Evolutionary conservation across 2,888 invertebrate genomes (phyloP), one percentile per base, ranked within the genome.

Genomic region (Ophion costatus): DNA sequence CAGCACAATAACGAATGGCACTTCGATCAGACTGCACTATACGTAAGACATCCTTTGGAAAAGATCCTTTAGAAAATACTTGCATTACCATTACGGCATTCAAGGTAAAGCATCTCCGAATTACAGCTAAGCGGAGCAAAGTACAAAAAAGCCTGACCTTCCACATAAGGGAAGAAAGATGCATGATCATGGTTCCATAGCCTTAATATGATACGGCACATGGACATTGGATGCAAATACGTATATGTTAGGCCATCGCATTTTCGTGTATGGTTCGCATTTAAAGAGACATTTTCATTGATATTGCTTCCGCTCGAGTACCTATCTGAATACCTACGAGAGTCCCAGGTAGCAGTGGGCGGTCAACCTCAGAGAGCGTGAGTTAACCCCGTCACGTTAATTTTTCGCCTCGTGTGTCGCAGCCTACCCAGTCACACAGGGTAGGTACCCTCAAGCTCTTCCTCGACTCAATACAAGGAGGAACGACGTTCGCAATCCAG

Each of bases 291-390:
- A 80, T 75, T 56, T 42, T 45, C 75, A 70, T 80, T 70, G 59
- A 76, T 71, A 56, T 57, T 70, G 64, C 70, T 70, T 84, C 64
- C 83, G 80, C 76, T 76, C 67, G 77, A 80, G 80, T 84, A 76
- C 80, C 80, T 80, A 73, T 77, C 71, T 75, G 73, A 84, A 84
- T 84, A 73, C 76, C 71, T 77, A 84, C 61, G 77, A 80, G 80
- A 77, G 77, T 77, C 71, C 61, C 73, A 76, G 61, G 29, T 66
- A 77, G 80, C 73, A 84, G 75, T 73, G 80, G 77, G 67, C 70
- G 63, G 76, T 66, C 51, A 66, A 76, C 29, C 66, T 42, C 56
- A 33, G 29, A 51, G 20, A 76, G 70, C 80, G 76, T 69, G 79
- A 77, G 61, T 56, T 70, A 83, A 73, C 63, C 42, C 61, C 71